A percentile compares a stretch with the other conserved stretches of the same genome.
These are phyloP conservation scores for Phaenicophaeus curvirostris DNA, from an alignment of 2,797 vertebrate species.

Conservation along the genomic window DNA sequence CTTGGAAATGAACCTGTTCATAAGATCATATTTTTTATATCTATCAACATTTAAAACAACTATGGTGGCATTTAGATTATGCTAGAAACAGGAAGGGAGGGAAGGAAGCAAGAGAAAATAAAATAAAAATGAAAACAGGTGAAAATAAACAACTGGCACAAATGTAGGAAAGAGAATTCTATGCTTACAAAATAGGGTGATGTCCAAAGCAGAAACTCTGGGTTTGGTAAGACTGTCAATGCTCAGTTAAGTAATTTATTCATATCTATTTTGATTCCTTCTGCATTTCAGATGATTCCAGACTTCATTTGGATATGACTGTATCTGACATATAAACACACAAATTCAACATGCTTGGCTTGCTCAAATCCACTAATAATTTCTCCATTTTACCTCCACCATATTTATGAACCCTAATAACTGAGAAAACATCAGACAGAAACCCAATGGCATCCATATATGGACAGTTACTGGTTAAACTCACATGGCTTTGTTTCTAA, in stretches of 20 bases:
- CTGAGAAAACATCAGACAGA: not conserved
- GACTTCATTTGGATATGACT: not conserved
- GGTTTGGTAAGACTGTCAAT: not conserved
- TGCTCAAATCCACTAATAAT: not conserved
- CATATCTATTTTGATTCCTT: not conserved
- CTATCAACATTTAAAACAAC: not conserved
- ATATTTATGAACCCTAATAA: constrained; percentile 3
- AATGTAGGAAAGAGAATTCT: not conserved
- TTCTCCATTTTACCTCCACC: not conserved
- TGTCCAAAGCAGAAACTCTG: not conserved
- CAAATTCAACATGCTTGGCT: not conserved
- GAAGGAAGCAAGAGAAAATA: not conserved
- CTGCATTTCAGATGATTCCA: not conserved
- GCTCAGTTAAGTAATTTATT: not conserved
- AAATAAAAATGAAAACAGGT: not conserved
- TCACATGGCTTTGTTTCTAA: constrained; percentile 30
- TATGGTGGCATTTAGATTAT: not conserved
- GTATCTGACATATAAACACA: not conserved
- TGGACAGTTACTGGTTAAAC: constrained; percentile 7
- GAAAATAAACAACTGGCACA: not conserved
- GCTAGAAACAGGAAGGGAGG: rapidly evolving
- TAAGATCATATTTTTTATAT: not conserved
- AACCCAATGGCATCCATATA: not conserved
- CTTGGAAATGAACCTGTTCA: not conserved
- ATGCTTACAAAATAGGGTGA: not conserved